Percentiles rank a stretch among this genome's conserved stretches.
Conservation (phyloP, 2,797 vertebrate genomes). For the Podargus strigoides region DNA sequence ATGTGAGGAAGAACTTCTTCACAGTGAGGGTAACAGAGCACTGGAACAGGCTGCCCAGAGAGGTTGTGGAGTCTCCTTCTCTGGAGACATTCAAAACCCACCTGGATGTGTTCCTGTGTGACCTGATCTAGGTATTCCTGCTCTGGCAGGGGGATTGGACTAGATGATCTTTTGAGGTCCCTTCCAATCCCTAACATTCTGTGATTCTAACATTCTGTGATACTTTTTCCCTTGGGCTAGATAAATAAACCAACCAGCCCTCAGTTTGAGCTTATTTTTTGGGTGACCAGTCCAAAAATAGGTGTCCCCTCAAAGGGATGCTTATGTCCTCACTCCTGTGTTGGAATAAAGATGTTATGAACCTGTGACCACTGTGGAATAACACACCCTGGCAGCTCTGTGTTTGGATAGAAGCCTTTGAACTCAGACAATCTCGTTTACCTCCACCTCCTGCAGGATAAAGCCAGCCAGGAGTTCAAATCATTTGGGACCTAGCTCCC, state of each 20-base stretch:
- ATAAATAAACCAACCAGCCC: neutral
- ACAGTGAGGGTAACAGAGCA: too few relatives aligned
- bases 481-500: neutral
- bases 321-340: neutral
- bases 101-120: too few relatives aligned
- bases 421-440: neutral
- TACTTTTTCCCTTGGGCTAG: neutral
- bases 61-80: too few relatives aligned
- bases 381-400: neutral
- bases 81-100: too few relatives aligned
- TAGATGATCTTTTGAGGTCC: too few relatives aligned
- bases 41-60: too few relatives aligned
- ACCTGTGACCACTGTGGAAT: neutral
- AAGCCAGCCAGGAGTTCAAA: neutral
- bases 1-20: too few relatives aligned
- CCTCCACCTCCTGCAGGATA: neutral
- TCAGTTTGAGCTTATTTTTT: neutral
- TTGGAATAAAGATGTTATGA: neutral
- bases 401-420: neutral
- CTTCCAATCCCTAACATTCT: too few relatives aligned
- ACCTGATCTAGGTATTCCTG: too few relatives aligned
- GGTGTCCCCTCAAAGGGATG: neutral
- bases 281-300: neutral
- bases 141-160: too few relatives aligned
- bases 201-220: too few relatives aligned